Evolutionary conservation across 2,888 invertebrate genomes (phyloP), one percentile per base, ranked within the genome.

Genomic region (Coleophora deauratella): DNA sequence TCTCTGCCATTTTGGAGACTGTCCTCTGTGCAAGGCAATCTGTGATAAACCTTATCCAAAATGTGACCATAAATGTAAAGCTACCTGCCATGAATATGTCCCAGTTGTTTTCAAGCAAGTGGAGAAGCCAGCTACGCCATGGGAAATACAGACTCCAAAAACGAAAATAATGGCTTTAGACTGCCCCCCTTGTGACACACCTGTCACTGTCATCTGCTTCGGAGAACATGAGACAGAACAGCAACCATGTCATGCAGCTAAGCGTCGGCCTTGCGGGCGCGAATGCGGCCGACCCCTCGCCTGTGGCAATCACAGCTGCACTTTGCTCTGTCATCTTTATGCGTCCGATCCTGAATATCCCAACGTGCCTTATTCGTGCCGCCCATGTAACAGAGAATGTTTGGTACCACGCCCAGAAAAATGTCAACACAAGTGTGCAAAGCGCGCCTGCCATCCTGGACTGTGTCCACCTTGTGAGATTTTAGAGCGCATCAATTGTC

Each of bases 271-370:
- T 7, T 98, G 98, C 66, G 93, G 94, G 1, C 85, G 93, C 51
- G 79, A 86, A 12, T 98, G 98, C 74, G 91, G 90, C 0, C 88
- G 90, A 40, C 63, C 77, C 2, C 76, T 98, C 10, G 63, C 81
- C 1, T 98, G 98, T 69, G 90, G 90, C 1, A 93, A 93, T 62
- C 98, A 98, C 64, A 80, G 61, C 0, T 97, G 97, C 66, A 66
- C 78, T 11, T 63, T 89, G 38, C 72, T 88, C 11, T 97, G 97
- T 66, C 97, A 97, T 52, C 72, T 87, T 1, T 58, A 67, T 35
- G 49, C 40, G 15, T 43, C 52, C n/a, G 55, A 69, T 52, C 47
- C 68, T 35, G 51, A 66, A 11, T 74, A 74, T 41, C 77, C 74
- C 79, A 91, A 52, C 77, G 82, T 74, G 67, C 86, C 71, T 63